A percentile compares a stretch with the other conserved stretches of the same genome.
Conservation (phyloP, 1,140 invertebrate species). For the Drosophila athabasca region DNA sequence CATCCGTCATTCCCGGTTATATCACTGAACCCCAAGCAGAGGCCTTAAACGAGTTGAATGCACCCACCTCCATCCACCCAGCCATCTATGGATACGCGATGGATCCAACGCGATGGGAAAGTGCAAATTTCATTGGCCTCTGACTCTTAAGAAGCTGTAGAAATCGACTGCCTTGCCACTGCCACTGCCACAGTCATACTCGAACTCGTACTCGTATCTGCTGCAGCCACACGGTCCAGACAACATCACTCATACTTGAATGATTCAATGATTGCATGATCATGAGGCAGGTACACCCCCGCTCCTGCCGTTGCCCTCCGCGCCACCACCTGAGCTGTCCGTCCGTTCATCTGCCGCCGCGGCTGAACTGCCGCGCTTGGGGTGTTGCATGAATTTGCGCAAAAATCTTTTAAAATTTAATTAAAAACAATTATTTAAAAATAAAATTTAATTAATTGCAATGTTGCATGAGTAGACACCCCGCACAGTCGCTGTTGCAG, state of each 20-base stretch:
- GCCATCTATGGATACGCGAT: background rate
- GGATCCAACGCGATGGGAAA: constrained; percentile 25
- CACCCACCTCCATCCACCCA: constrained; percentile 36
- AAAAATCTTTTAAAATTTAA: constrained; percentile 72
- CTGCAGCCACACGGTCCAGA: constrained; percentile 11
- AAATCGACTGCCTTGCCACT: constrained; percentile 37
- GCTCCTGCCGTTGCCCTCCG: too few relatives aligned
- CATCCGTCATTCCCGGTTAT: constrained; percentile 72
- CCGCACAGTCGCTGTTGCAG: constrained; percentile 21
- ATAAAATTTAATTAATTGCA: constrained; percentile 81
- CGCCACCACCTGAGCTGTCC: constrained; percentile 21
- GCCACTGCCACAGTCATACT: too few relatives aligned
- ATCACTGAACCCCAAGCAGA: constrained; percentile 37
- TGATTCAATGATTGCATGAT: constrained; percentile 76
- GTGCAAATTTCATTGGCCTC: constrained; percentile 67
- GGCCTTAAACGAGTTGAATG: constrained; percentile 56
- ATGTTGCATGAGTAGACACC: constrained; percentile 78
- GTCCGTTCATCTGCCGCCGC: constrained; percentile 32
- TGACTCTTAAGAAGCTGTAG: constrained; percentile 57
- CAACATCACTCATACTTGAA: constrained; percentile 50
- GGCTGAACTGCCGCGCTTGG: background rate
- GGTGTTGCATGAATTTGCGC: constrained; percentile 72
- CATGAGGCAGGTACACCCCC: constrained; percentile 55
- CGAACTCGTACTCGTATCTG: constrained; percentile 20
- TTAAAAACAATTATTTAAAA: constrained; percentile 82